These are phyloP conservation scores for Trachelipus rathkii DNA, from an alignment of 1,140 invertebrate genomes.

Conservation along the genomic window DNA sequence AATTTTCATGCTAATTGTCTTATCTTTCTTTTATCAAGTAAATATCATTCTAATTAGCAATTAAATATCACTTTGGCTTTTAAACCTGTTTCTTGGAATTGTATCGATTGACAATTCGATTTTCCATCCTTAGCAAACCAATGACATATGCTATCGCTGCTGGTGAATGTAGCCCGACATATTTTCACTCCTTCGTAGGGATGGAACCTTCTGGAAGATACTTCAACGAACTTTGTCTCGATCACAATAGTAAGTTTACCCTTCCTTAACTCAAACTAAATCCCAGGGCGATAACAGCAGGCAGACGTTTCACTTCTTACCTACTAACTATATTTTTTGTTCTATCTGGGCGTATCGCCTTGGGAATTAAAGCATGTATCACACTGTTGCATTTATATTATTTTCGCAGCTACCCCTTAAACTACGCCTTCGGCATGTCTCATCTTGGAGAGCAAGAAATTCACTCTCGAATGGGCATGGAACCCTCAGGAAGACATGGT, in stretches of 20 bases:
- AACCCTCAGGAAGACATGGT: constrained; percentile 11
- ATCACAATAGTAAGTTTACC: constrained; percentile 76
- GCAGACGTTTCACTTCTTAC: no score
- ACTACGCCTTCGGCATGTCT: constrained; percentile 17
- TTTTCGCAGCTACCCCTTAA: constrained; percentile 24
- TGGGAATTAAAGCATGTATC: background rate
- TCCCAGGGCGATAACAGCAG: background rate
- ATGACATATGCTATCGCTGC: constrained; percentile 92
- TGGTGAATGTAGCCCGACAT: constrained; percentile 80
- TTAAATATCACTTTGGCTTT: no score
- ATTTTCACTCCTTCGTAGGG: constrained; percentile 90
- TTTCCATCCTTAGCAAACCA: constrained; percentile 67
- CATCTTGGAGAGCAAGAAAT: constrained; percentile 6
- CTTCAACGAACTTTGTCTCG: constrained; percentile 93
- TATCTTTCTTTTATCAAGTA: no score
- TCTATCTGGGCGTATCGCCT: background rate
- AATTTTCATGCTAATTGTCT: no score
- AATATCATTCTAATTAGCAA: no score
- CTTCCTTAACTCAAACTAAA: background rate
- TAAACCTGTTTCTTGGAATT: no score
- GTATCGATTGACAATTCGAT: background rate
- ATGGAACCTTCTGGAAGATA: constrained; percentile 92
- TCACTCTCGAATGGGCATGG: constrained; percentile 14
- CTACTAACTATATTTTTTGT: background rate
- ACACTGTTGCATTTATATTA: constrained; percentile 12